Evolutionary conservation across 2,888 invertebrate genomes (phyloP).

Genomic region (Automeris io): DNA sequence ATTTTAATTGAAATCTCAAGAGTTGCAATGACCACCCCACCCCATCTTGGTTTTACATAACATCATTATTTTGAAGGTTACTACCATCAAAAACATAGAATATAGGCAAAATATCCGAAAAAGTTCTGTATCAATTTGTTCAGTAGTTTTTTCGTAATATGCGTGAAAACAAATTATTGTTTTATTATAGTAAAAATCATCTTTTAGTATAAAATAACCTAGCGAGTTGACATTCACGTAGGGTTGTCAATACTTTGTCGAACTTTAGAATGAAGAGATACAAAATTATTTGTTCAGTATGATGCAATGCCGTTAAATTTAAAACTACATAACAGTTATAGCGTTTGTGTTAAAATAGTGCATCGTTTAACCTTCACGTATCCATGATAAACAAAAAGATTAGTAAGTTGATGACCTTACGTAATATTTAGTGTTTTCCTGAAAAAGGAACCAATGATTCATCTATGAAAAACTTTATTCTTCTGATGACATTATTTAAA

Average conservation of each 20-base stretch:
- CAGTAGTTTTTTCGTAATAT: too few relatives aligned
- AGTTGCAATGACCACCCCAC: too few relatives aligned
- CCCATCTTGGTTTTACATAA: too few relatives aligned
- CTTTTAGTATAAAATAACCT: background rate
- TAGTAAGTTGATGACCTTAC: conserved; percentile 2
- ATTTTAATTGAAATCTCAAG: too few relatives aligned
- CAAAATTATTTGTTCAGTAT: background rate
- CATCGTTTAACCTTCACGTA: conserved; percentile 3
- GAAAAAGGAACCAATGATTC: background rate
- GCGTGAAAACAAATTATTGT: too few relatives aligned
- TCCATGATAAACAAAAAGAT: conserved; percentile 5
- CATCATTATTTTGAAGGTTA: too few relatives aligned
- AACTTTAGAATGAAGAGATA: background rate
- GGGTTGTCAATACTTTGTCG: background rate
- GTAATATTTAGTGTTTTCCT: conserved; percentile 7
- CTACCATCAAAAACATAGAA: too few relatives aligned
- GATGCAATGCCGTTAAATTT: background rate
- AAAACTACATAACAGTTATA: conserved; percentile 3
- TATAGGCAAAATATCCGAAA: too few relatives aligned
- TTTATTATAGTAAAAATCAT: too few relatives aligned
- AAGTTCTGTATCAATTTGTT: too few relatives aligned
- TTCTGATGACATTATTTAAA: background rate
- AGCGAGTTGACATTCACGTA: background rate
- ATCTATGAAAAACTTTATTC: background rate
- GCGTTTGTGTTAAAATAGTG: conserved; percentile 1